Percentiles rank a stretch among this genome's conserved stretches.
These are phyloP conservation scores for Panzeria rudis DNA, from an alignment of 2,888 invertebrate genomes.

Conservation along the genomic window DNA sequence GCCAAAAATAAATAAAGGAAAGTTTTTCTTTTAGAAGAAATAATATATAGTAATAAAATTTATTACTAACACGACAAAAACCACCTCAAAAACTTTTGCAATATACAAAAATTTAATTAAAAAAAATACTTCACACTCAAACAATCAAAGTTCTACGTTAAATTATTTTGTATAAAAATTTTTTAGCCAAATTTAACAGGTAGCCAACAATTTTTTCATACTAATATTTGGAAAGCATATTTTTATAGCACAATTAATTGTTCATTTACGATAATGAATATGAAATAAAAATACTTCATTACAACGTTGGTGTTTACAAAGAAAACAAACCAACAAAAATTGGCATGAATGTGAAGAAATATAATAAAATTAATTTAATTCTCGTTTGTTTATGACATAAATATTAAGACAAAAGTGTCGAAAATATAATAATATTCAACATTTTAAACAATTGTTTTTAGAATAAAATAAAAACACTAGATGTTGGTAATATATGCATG, in stretches of 20 bases:
- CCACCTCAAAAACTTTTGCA: not conserved
- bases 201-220: no score
- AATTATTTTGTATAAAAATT: not conserved
- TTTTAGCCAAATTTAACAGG: not conserved
- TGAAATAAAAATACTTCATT: not conserved
- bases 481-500: not conserved
- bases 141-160: slow-evolving; percentile 10
- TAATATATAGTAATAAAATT: not conserved
- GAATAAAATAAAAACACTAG: not conserved
- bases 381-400: not conserved
- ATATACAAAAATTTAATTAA: no score
- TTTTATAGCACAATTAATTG: not conserved
- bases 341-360: not conserved
- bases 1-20: no score
- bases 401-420: slow-evolving; percentile 1
- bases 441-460: not conserved
- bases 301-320: not conserved
- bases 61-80: not conserved
- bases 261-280: not conserved
- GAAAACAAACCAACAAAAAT: not conserved
- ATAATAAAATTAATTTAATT: slow-evolving; percentile 10
- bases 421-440: slow-evolving; percentile 7
- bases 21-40: no score
- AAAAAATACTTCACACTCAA: not conserved
- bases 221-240: not conserved